Evolutionary conservation across 2,888 invertebrate genomes (phyloP).

Genomic region (Melanophora roralis): DNA sequence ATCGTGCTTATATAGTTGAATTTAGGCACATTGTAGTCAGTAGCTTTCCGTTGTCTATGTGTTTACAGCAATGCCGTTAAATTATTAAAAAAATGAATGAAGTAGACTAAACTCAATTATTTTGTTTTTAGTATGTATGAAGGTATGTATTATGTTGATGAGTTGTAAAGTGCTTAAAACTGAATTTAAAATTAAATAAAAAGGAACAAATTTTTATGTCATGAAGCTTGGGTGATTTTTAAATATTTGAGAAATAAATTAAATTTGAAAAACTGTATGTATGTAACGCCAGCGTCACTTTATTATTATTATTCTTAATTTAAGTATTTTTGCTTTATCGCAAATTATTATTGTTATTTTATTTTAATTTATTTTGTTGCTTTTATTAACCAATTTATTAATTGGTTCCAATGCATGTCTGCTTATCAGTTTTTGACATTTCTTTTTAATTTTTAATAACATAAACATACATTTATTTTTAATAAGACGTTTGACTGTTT

Average conservation of each 20-base stretch:
- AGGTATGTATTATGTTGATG: slow-evolving; percentile 31
- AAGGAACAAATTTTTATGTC: too few relatives aligned
- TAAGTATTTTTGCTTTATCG: slow-evolving; percentile 46
- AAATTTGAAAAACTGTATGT: slow-evolving; percentile 20
- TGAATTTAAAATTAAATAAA: too few relatives aligned
- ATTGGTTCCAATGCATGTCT: not conserved
- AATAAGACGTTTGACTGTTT: slow-evolving; percentile 30
- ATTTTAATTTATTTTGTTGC: slow-evolving; percentile 10
- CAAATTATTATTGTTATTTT: slow-evolving; percentile 14
- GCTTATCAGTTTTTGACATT: slow-evolving; percentile 1
- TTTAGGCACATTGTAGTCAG: too few relatives aligned
- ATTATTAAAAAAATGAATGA: too few relatives aligned
- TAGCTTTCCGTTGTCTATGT: too few relatives aligned
- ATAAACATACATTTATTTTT: slow-evolving; percentile 64
- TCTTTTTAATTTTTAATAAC: slow-evolving; percentile 47
- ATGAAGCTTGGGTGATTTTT: too few relatives aligned
- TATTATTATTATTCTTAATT: slow-evolving; percentile 32
- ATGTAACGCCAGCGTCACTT: slow-evolving; percentile 66
- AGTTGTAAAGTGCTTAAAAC: too few relatives aligned
- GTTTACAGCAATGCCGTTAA: too few relatives aligned
- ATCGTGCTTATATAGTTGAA: too few relatives aligned
- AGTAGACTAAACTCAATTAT: too few relatives aligned
- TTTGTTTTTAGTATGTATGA: slow-evolving; percentile 37
- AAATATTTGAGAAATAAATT: not conserved
- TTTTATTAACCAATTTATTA: slow-evolving; percentile 19